Base-by-base conservation (phyloP, 2,797 vertebrate genomes). In the Discoglossus pictus region DNA sequence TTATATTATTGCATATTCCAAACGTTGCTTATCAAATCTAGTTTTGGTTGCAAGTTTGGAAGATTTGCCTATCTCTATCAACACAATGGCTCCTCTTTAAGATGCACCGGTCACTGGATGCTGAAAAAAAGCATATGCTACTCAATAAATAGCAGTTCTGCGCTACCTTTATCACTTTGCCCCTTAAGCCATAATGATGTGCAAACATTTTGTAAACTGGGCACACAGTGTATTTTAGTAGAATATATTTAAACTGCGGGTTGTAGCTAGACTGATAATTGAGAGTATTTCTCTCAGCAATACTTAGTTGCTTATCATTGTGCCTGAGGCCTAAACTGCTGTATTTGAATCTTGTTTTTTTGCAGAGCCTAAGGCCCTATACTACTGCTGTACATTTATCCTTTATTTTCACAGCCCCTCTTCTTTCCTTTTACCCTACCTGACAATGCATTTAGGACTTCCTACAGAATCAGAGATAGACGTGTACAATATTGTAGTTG, bases 401-500 rank as follows among this genome's bases (percentile, higher is more conserved):
- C 53, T 66, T 58, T 50, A 55, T 40, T 59, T 27, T 17, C 21
- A 23, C 34, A 31, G 21, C 51, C 65, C 36, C 36, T 21, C 15
- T 18, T 21, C 34, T 15, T 51, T 21, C 13, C 6, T 21, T 58
- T 23, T 20, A 6, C 23, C 54, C 16, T 42, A n/a, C 10, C 54
- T 59, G 36, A 67, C 65, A 51, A 56, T 39, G 34, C 18, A 36
- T 17, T 39, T 42, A 35, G 35, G 47, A 51, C 23, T 34, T 67
- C 34, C 54, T 50, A 50, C 11, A 23, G 65, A 31, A 20, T 39
- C 54, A 23, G 17, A 51, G 39, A 48, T 21, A 67, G 36, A 67
- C 54, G 17, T 58, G 34, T 59, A 9, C 65, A 67, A 67, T 59
- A 67, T 67, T 67, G 65, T 42, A 36, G 23, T 54, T 59, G 65